Conservation (phyloP, 2,797 vertebrate genomes). For the Melanotaenia maccullochi region DNA sequence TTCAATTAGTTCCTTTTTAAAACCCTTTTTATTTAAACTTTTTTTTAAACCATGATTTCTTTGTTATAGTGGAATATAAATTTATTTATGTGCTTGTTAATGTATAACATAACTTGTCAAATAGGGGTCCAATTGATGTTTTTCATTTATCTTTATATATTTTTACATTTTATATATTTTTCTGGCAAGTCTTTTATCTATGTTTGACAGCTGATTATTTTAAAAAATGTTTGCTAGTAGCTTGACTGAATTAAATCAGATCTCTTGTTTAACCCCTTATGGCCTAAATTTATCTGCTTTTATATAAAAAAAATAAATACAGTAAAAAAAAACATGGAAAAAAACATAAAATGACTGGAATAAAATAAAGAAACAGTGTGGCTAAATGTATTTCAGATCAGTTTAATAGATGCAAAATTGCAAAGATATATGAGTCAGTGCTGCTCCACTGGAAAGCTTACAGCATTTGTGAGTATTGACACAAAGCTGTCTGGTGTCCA, state of each 20-base stretch:
- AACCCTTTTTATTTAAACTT: not conserved
- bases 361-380: not conserved
- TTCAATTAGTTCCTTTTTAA: not conserved
- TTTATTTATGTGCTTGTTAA: not conserved
- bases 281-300: too few species aligned
- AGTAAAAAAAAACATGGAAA: too few species aligned
- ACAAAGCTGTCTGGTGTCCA: constrained; percentile 70
- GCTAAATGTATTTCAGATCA: constrained; percentile 41
- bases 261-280: constrained; percentile 7
- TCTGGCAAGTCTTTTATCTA: not conserved
- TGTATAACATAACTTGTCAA: not conserved
- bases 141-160: not conserved
- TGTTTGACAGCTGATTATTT: not conserved
- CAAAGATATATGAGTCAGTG: constrained; percentile 48
- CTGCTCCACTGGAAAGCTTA: constrained; percentile 36
- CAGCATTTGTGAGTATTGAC: constrained; percentile 52
- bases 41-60: not conserved
- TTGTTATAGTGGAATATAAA: not conserved
- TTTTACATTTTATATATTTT: not conserved
- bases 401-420: constrained; percentile 10
- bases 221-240: too few species aligned
- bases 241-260: constrained; percentile 12
- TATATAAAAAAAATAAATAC: too few species aligned
- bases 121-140: not conserved
- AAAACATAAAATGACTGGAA: too few species aligned